Evolutionary conservation across 2,888 invertebrate genomes (phyloP), one percentile per base, ranked within the genome.

Genomic region (Athetis lepigone): DNA sequence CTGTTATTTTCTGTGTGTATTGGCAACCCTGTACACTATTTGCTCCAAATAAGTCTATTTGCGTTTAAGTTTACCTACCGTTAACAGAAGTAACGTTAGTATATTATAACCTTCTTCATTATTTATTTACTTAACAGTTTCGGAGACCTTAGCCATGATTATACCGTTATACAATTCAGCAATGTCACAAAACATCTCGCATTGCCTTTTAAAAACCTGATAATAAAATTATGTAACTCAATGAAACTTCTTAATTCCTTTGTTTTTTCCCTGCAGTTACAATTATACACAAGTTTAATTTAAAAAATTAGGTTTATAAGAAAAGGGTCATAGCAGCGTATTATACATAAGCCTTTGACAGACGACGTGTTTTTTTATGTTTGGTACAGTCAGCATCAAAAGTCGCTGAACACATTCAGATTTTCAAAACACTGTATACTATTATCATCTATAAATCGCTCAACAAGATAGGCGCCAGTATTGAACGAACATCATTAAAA

Each of bases 41-140:
- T 23, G 19, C 23, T 57, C 42, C 29, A 63, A 72, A 55, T 52
- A 19, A 16, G 40, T 69, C 8, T 71, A 40, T 79, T 66, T 75
- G 57, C 61, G 18, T 57, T 63, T n/a, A 56, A 4, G 40, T 54
- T 69, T 66, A 68, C 65, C 27, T 50, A 43, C 63, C 42, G 70
- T 56, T 65, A 70, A 43, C 46, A 52, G 16, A 73, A 70, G 60
- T 68, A 62, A 60, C 29, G 36, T 13, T n/a, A 42, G 7, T 40
- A 2, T 25, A 13, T 66, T 37, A 37, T 60, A 72, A 57, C 73
- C 79, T 76, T 73, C 68, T 55, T 58, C 55, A 63, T 60, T 72
- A 63, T 75, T 68, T 76, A 59, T 70, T 73, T 73, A 56, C 23
- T 77, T 79, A 19, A 74, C 74, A 68, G 65, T 42, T 75, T 16